These are phyloP conservation scores for Alosa sapidissima DNA, from an alignment of 2,797 vertebrate genomes.

Conservation along the genomic window DNA sequence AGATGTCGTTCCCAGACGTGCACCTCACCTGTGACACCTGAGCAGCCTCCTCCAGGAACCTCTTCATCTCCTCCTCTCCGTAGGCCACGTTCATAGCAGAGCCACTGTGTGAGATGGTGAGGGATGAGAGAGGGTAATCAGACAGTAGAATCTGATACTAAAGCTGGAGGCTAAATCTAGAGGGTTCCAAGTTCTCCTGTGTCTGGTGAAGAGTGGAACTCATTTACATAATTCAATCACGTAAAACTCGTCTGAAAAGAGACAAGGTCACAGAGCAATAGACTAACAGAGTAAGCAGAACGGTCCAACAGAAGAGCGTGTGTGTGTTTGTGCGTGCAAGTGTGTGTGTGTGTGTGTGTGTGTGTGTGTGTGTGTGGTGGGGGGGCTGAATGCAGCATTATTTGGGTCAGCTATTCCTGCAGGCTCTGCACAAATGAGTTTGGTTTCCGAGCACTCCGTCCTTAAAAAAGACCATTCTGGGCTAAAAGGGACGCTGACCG, in stretches of 20 bases:
- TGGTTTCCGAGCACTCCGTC: neutral
- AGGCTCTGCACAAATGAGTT: constrained; percentile 52
- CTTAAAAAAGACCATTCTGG: neutral
- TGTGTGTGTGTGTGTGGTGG: neutral
- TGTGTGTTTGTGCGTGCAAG: too few species aligned
- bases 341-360: neutral
- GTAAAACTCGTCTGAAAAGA: neutral
- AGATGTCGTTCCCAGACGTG: neutral
- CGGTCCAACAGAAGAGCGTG: neutral
- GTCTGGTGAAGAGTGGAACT: neutral
- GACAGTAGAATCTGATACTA: neutral
- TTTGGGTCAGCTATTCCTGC: constrained; percentile 71
- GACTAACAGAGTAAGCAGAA: neutral
- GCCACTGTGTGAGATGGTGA: constrained; percentile 71
- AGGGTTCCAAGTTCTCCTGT: neutral
- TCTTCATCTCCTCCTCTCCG: constrained; percentile 91
- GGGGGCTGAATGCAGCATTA: constrained; percentile 43
- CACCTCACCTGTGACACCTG: constrained; percentile 91
- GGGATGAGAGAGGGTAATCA: neutral
- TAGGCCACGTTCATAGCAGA: constrained; percentile 93
- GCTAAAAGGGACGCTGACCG: neutral
- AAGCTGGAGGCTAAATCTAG: neutral
- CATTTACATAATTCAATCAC: neutral
- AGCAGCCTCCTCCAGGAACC: constrained; percentile 90
- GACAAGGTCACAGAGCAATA: neutral